Percentiles rank a stretch among this genome's conserved stretches.
These are phyloP conservation scores for Halcyon chelicuti DNA, from an alignment of 2,797 vertebrate genomes.

Conservation along the genomic window DNA sequence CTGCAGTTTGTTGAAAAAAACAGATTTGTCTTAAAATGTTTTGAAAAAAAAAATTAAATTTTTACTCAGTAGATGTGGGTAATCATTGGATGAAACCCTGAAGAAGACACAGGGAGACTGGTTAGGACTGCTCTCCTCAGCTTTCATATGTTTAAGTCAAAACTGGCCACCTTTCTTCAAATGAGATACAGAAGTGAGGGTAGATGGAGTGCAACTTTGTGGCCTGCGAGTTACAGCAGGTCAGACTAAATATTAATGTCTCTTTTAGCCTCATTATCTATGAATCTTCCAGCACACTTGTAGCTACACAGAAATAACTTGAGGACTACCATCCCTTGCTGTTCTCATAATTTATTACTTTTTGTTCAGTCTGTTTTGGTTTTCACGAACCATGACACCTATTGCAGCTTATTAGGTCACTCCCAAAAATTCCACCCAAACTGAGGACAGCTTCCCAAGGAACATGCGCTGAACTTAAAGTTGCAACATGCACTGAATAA, in stretches of 20 bases:
- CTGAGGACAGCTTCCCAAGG: background rate
- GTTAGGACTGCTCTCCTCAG: background rate
- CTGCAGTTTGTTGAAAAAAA: background rate
- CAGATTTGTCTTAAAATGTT: background rate
- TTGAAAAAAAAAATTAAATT: too few relatives aligned
- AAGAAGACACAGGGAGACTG: background rate
- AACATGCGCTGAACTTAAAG: background rate
- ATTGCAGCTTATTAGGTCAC: background rate
- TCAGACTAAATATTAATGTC: background rate
- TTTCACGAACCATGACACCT: background rate
- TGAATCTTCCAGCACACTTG: background rate
- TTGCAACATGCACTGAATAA: background rate
- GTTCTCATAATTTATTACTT: background rate
- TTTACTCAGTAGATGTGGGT: background rate
- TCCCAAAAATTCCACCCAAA: background rate
- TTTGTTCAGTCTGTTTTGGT: background rate
- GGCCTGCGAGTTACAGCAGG: background rate
- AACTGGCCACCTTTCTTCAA: background rate
- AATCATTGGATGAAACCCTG: background rate
- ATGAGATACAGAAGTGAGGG: accelerated
- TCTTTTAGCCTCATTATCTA: background rate
- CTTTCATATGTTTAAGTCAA: background rate
- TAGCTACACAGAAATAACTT: background rate
- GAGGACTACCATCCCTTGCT: background rate
- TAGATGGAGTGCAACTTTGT: background rate